Evolutionary conservation across 2,797 vertebrate genomes (phyloP), one percentile per base, ranked within the genome.

Genomic region (Eulemur albifrons): DNA sequence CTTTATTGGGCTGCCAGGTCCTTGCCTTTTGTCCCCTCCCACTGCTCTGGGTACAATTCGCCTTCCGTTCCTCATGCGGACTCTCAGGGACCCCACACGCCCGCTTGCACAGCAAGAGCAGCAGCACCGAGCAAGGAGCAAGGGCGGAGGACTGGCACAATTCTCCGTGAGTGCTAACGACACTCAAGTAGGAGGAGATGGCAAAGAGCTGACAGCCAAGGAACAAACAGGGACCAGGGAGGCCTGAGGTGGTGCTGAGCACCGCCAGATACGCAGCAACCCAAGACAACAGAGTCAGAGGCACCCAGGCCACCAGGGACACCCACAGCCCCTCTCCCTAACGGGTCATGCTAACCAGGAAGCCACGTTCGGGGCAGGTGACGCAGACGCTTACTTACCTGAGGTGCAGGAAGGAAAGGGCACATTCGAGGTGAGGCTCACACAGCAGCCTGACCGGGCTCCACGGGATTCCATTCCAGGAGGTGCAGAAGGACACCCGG

Each of bases 121-220:
- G n/a, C 32, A 52, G 32, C 35, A 3, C 38, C 6, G 72, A 83
- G 57, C 48, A 45, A 20, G 35, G 43, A 35, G 48, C 75, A 32
- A 30, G 67, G 45, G 38, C 0, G 0, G 65, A 5, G 52, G 6
- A 21, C 2, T 0, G 10, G 4, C 6, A n/a, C 2, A 20, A 20
- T 23, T 54, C 48, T 35, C 38, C 11, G 12, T 0, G 1, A 27
- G 17, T 27, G 27, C 11, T 0, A 1, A 52, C 3, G 32, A 79
- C 45, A 21, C 4, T 3, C 13, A 35, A 4, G 5, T 0, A 32
- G 43, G 59, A 54, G 45, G 17, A 63, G n/a, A 5, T 2, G 10
- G 57, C 4, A 8, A 45, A 5, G 76, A 52, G 25, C 20, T 1
- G 35, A 72, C 23, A 48, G 43, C 63, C 3, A 48, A 52, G 52